phyloP scores from a whole-genome alignment of 2,888 invertebrate genomes.

The Xestobium rufovillosum region DNA sequence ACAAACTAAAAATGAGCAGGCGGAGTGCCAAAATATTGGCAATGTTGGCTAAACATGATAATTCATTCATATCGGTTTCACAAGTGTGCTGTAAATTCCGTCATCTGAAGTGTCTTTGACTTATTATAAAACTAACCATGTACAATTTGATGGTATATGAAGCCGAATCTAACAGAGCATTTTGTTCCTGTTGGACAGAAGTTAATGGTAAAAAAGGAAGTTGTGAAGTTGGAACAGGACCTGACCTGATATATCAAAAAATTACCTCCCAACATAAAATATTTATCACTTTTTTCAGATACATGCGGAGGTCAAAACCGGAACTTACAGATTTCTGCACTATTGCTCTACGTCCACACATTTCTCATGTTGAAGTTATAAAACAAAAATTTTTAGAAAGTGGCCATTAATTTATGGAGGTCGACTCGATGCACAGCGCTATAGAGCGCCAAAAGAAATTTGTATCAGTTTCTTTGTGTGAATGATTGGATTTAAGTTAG shows the following conservation, averaged over 20 bases:
- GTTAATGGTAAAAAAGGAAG: constrained; percentile 31
- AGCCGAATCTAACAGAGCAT: constrained; percentile 27
- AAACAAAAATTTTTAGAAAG: constrained; percentile 19
- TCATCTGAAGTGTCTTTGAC: constrained; percentile 24
- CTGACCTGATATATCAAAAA: constrained; percentile 18
- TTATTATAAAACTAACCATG: constrained; percentile 30
- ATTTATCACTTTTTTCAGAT: constrained; percentile 12
- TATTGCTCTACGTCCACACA: constrained; percentile 18
- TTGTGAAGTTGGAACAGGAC: constrained; percentile 29
- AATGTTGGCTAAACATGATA: constrained; percentile 20
- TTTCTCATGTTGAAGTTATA: constrained; percentile 11
- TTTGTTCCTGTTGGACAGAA: constrained; percentile 29
- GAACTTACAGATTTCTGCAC: constrained; percentile 17
- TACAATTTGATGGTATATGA: constrained; percentile 34
- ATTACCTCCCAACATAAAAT: constrained; percentile 6
- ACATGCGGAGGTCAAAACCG: constrained; percentile 19
- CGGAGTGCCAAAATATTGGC: too few relatives aligned
- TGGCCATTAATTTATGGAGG: constrained; percentile 20
- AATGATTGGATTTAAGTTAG: constrained; percentile 20
- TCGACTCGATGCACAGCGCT: constrained; percentile 20
- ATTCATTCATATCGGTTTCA: constrained; percentile 23
- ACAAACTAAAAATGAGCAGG: too few relatives aligned
- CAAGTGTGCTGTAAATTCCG: constrained; percentile 28
- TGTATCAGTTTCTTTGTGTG: constrained; percentile 20
- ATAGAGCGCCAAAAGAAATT: constrained; percentile 18